A percentile compares a stretch with the other conserved stretches of the same genome.
Conservation (phyloP, 2,797 vertebrate genomes). For the Zalophus californianus region DNA sequence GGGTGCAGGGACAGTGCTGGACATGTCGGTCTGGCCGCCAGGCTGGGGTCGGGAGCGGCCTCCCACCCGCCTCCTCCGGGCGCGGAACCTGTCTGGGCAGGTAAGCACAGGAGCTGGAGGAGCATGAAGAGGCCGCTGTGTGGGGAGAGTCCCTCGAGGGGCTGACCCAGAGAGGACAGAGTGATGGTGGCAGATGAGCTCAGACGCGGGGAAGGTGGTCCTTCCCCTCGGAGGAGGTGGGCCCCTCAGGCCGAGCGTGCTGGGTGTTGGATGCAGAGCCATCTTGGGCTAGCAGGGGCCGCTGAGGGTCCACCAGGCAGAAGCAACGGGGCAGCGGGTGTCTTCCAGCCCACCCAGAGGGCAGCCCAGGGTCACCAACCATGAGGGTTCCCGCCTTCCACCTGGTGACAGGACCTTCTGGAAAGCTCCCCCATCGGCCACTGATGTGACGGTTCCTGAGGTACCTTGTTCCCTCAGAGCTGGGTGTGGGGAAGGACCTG, state of each 20-base stretch:
- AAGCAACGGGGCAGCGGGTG: not conserved
- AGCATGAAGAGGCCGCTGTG: conserved; percentile 71
- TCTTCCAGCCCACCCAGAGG: not conserved
- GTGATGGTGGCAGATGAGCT: not conserved
- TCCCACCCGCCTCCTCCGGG: conserved; percentile 90
- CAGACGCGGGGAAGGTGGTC: conserved; percentile 70
- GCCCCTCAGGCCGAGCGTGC: conserved; percentile 77
- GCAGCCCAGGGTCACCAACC: not conserved
- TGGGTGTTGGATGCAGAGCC: not conserved
- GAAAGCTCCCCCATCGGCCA: conserved; percentile 63
- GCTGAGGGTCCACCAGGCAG: not conserved
- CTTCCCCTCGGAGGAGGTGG: conserved; percentile 81
- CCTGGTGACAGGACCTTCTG: conserved; percentile 64
- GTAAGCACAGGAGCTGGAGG: conserved; percentile 81
- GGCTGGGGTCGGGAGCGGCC: conserved; percentile 54
- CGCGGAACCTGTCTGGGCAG: conserved; percentile 98
- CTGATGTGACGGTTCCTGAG: not conserved
- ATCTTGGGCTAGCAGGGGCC: not conserved
- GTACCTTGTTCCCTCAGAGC: not conserved
- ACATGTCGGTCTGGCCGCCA: not conserved
- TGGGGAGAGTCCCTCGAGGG: conserved; percentile 76
- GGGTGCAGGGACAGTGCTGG: not conserved
- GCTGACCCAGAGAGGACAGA: not conserved
- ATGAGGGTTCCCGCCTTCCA: not conserved
- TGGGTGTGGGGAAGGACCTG: not conserved